Evolutionary conservation across 2,113 vertebrate genomes (phyloP).

Genomic region (Ivindomyrus marchei): DNA sequence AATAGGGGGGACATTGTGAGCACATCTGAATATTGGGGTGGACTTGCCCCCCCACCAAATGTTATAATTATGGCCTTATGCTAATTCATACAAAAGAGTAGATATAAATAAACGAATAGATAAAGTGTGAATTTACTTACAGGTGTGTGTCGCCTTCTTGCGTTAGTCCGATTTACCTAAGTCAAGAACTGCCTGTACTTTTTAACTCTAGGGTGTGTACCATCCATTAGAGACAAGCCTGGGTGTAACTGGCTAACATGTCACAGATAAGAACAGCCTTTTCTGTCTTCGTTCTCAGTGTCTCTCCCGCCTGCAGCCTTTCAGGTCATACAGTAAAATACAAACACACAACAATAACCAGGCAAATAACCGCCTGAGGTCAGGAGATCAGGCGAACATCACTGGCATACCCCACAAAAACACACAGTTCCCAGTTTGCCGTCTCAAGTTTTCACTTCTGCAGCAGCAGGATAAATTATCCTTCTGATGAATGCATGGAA

Average conservation of each 20-base stretch:
- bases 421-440: neutral
- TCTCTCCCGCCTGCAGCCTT: neutral
- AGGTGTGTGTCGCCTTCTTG: neutral
- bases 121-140: neutral
- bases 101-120: neutral
- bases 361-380: neutral
- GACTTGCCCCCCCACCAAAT: neutral
- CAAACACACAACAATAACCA: neutral
- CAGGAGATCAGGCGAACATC: neutral
- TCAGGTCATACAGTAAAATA: neutral
- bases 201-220: neutral
- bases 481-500: neutral
- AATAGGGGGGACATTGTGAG: neutral
- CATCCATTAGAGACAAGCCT: neutral
- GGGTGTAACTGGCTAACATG: neutral
- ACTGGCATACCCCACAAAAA: neutral
- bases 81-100: neutral
- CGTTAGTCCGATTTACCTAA: neutral
- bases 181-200: neutral
- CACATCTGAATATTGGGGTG: neutral
- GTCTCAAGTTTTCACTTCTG: neutral
- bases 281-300: neutral
- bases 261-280: neutral
- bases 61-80: too few species aligned
- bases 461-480: neutral